Percentiles rank a stretch among this genome's conserved stretches.
Evolutionary conservation across 2,888 invertebrate species (phyloP).

Genomic region (Empis stercorea): DNA sequence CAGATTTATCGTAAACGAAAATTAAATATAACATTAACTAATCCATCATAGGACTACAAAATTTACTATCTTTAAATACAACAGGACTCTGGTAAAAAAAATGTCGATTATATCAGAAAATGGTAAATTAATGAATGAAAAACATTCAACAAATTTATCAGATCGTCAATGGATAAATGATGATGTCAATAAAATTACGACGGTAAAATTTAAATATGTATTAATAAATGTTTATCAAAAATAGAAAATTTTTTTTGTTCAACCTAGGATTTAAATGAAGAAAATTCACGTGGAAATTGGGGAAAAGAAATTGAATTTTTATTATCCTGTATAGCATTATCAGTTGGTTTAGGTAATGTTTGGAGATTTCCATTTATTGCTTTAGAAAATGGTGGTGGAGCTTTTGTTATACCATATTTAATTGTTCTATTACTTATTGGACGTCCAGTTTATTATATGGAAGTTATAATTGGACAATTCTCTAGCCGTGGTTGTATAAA

Average conservation of each 20-base stretch:
- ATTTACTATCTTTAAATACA: too few species aligned
- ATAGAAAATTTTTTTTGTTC: background rate
- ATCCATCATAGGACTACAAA: too few species aligned
- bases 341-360: conserved; percentile 53
- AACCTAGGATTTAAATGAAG: background rate
- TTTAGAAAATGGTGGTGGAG: conserved; percentile 53
- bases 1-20: too few species aligned
- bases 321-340: conserved; percentile 44
- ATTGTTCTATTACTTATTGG: conserved; percentile 50
- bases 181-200: too few species aligned
- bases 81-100: too few species aligned
- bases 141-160: background rate
- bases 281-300: conserved; percentile 41
- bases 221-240: background rate
- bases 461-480: conserved; percentile 61
- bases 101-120: background rate
- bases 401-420: conserved; percentile 53
- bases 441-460: conserved; percentile 56
- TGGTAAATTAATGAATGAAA: background rate
- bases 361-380: conserved; percentile 56
- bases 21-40: too few species aligned
- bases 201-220: too few species aligned
- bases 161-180: too few species aligned
- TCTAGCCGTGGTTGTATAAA: conserved; percentile 53
- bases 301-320: conserved; percentile 48